Evolutionary conservation across 2,888 invertebrate genomes (phyloP), one percentile per base, ranked within the genome.

Genomic region (Scaptomyza polygonia): DNA sequence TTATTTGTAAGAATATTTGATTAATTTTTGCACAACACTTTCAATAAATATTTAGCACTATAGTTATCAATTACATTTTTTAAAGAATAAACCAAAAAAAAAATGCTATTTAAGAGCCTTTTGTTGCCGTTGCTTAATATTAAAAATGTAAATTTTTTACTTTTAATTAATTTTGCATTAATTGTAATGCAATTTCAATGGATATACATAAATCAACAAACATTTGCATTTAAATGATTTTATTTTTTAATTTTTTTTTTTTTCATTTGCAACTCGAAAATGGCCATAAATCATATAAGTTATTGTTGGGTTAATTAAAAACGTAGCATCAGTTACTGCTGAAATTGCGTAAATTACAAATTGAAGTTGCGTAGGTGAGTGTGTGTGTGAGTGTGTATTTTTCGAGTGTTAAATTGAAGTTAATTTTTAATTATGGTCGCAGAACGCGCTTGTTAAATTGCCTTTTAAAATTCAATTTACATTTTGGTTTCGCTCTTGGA

Each of bases 401-500:
- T 63, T 29, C 67, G 67, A 86, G 83, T 86, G 86, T 83, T 86
- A 86, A 88, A 77, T 74, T 79, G 77, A 74, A 88, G 86, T 79
- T 88, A 88, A 83, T 83, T 83, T 86, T 88, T 88, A 83, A 83
- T 83, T 83, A 86, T 77, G 73, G 63, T 58, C 62, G 39, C 57
- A 65, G 58, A 76, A 69, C 63, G 77, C 48, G 69, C 70, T 75
- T 56, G 62, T 88, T 86, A 84, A 84, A 84, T 84, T 88, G 87
- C 78, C 88, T 84, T 88, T 84, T 84, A 84, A 88, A 84, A 84
- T 81, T 84, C 82, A 84, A 81, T 84, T 84, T 79, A 85, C 74
- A 88, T 80, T 88, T 88, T 16, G 66, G 70, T 77, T 77, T 67
- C 69, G 64, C 69, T 71, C 59, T 76, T 57, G 40, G 48, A 59